Percentiles rank a stretch among this genome's conserved stretches.
Evolutionary conservation across 2,888 invertebrate species (phyloP).

Genomic region (Lasioglossum malachurum): DNA sequence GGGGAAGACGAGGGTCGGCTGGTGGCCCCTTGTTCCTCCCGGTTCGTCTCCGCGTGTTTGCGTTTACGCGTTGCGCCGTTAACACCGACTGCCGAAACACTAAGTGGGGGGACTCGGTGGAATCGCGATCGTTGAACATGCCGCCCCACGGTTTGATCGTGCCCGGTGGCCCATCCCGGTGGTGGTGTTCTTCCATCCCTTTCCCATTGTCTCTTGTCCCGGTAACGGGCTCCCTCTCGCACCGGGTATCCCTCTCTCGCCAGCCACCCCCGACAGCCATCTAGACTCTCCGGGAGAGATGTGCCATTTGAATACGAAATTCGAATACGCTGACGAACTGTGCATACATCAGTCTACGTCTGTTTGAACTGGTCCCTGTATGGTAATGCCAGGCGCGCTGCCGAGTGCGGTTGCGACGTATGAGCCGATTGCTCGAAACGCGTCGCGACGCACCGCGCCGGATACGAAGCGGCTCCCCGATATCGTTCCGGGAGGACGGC

Average conservation of each 20-base stretch:
- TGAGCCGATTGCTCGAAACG: slow-evolving; percentile 54
- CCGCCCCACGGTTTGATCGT: slow-evolving; percentile 50
- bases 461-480: slow-evolving; percentile 56
- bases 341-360: slow-evolving; percentile 83
- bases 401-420: slow-evolving; percentile 47
- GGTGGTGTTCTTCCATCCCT: slow-evolving; percentile 29
- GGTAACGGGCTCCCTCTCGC: slow-evolving; percentile 32
- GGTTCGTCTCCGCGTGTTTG: slow-evolving; percentile 65
- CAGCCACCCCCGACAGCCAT: slow-evolving; percentile 68
- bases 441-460: slow-evolving; percentile 51
- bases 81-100: slow-evolving; percentile 74
- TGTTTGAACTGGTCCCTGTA: slow-evolving; percentile 83
- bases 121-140: slow-evolving; percentile 72
- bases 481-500: slow-evolving; percentile 20
- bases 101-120: slow-evolving; percentile 68
- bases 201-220: slow-evolving; percentile 24
- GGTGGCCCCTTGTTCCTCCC: slow-evolving; percentile 20
- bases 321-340: slow-evolving; percentile 83
- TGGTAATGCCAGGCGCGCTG: slow-evolving; percentile 77
- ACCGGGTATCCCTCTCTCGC: slow-evolving; percentile 37
- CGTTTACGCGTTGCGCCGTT: slow-evolving; percentile 74
- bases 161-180: slow-evolving; percentile 10
- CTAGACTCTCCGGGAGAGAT: slow-evolving; percentile 75
- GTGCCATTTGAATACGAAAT: slow-evolving; percentile 84
- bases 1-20: slow-evolving; percentile 20